Evolutionary conservation across 92 coral and sea anemone species (phyloP).

Genomic region (Muricea muricata): DNA sequence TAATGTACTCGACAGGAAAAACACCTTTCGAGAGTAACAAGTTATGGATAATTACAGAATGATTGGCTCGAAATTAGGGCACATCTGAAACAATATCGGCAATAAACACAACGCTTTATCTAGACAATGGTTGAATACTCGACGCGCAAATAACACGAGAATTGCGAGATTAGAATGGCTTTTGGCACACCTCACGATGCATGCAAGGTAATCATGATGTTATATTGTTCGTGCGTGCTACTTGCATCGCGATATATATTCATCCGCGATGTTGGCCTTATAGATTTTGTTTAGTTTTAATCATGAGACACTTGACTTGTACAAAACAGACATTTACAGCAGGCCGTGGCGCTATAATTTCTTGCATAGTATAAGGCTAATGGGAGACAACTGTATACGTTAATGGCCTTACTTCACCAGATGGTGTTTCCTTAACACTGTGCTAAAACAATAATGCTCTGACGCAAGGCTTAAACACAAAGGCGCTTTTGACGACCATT

Average conservation of each 20-base stretch:
- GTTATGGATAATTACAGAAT: conserved; percentile 29
- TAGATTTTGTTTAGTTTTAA: conserved; percentile 5
- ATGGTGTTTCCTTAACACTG: conserved; percentile 18
- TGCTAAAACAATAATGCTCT: conserved; percentile 8
- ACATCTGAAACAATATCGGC: conserved; percentile 27
- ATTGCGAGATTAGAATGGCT: conserved; percentile 12
- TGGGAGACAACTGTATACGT: not conserved
- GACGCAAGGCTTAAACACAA: conserved; percentile 7
- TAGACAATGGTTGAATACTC: conserved; percentile 7
- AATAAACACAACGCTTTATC: conserved; percentile 14
- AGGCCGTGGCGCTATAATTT: not conserved
- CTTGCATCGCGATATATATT: conserved; percentile 17
- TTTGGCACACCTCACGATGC: not conserved
- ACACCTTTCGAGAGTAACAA: conserved; percentile 9
- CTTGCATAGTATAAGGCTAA: not conserved
- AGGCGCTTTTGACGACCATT: conserved; percentile 32
- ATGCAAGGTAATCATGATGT: not conserved
- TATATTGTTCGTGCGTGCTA: not conserved
- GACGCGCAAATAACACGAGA: not conserved
- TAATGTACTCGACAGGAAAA: not conserved
- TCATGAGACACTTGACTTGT: conserved; percentile 4
- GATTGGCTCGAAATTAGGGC: conserved; percentile 28
- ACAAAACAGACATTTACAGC: not conserved
- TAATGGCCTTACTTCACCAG: conserved; percentile 27
- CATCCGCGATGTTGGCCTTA: conserved; percentile 13